Evolutionary conservation across 2,113 vertebrate genomes (phyloP).

Genomic region (Circaetus cinerascens): DNA sequence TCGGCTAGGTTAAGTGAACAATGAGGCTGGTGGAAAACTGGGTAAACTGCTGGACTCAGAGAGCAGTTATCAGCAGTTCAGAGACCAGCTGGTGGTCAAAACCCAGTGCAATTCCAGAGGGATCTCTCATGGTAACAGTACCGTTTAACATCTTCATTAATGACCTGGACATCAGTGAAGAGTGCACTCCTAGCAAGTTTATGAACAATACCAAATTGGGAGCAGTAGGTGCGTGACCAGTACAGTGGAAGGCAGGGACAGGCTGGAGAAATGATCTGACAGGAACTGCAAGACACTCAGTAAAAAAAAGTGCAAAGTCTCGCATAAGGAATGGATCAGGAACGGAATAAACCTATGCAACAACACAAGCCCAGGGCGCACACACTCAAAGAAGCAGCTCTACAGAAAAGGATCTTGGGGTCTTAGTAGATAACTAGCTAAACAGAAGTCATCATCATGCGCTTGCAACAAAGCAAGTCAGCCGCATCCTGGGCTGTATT

Average conservation of each 20-base stretch:
- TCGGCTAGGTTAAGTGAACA: not conserved
- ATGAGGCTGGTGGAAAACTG: not conserved
- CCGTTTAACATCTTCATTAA: not conserved
- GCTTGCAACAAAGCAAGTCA: not conserved
- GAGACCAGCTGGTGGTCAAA: not conserved
- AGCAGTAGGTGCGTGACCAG: not conserved
- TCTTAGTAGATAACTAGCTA: not conserved
- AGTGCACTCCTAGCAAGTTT: not conserved
- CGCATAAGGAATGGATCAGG: not conserved
- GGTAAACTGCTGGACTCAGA: not conserved
- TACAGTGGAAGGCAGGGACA: not conserved
- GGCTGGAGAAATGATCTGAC: not conserved
- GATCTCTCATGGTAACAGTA: not conserved
- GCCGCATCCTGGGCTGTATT: not conserved
- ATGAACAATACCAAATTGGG: not conserved
- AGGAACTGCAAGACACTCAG: not conserved
- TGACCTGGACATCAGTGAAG: not conserved
- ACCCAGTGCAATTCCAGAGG: not conserved
- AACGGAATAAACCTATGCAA: not conserved
- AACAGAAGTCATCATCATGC: not conserved
- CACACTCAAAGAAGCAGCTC: not conserved
- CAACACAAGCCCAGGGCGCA: not conserved
- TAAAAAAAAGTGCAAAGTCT: not conserved
- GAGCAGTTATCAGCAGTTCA: not conserved
- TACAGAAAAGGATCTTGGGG: not conserved